Base-by-base conservation (phyloP, 1,140 invertebrate genomes). In the Eueides isabella region DNA sequence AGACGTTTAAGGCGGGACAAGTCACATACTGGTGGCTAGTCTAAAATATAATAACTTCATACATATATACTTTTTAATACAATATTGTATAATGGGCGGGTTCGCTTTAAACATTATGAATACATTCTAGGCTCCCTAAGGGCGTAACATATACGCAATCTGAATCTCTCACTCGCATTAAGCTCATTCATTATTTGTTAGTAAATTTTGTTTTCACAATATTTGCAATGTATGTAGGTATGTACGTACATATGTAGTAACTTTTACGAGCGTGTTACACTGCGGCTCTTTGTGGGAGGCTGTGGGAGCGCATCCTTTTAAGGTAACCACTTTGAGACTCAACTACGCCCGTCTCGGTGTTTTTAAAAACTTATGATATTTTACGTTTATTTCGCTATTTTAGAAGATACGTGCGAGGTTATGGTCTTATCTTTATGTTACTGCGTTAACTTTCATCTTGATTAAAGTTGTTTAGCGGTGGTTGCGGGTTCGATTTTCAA, bases 291-390 rank as follows among this genome's bases (percentile, higher is more conserved):
- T 23, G n/a, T 44, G n/a, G n/a, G 5, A 44, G n/a, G n/a, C n/a
- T n/a, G n/a, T n/a, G n/a, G n/a, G 41, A 44, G n/a, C n/a, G 19
- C n/a, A 44, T 44, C 12, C n/a, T 44, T 44, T 44, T 44, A 19
- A 14, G 38, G 41, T 23, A 44, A 44, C 41, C n/a, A 44, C 41
- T 19, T 19, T 44, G 41, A 44, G 19, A 6, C n/a, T 44, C 41
- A 44, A 44, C n/a, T 44, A 19, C 41, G 41, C 41, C 38, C 35
- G 41, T 44, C 41, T 44, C 41, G 5, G 41, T 44, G 19, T 44
- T 44, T 44, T 23, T 44, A 19, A 44, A 44, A 44, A 44, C 41
- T 44, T 44, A 44, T 44, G 41, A 44, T 44, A 44, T 44, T 44
- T 44, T 44, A 19, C 41, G n/a, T 44, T n/a, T 14, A 16, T 16